These are phyloP conservation scores for Sesamia inferens DNA, from an alignment of 2,888 invertebrate genomes.

Conservation along the genomic window DNA sequence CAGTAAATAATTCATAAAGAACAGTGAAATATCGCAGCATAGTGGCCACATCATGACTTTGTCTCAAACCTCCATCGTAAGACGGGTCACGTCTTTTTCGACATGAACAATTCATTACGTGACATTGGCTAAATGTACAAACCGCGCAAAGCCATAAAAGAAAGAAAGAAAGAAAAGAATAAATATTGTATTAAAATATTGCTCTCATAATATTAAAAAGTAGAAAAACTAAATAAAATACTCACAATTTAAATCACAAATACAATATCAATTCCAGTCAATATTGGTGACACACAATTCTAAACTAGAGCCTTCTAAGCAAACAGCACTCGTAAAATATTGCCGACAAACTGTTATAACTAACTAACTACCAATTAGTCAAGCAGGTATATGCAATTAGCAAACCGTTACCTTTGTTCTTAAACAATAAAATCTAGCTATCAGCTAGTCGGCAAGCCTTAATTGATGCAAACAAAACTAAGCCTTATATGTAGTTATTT, in stretches of 20 bases:
- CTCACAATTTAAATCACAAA: not conserved
- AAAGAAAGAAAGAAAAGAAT: no score
- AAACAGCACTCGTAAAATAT: slow-evolving; percentile 19
- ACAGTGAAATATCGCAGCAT: no score
- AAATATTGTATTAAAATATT: not conserved
- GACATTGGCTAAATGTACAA: no score
- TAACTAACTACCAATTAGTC: slow-evolving; percentile 51
- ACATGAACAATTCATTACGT: no score
- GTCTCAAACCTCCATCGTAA: no score
- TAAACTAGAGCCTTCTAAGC: not conserved
- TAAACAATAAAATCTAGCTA: slow-evolving; percentile 54
- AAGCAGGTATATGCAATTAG: slow-evolving; percentile 41
- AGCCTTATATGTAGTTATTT: not conserved
- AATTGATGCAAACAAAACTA: slow-evolving; percentile 51
- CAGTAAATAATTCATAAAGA: no score
- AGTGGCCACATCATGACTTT: no score
- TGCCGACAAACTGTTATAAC: slow-evolving; percentile 22
- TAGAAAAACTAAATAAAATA: not conserved
- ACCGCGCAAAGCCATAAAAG: no score
- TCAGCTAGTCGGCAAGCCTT: slow-evolving; percentile 35
- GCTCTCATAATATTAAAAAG: not conserved
- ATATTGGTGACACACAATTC: not conserved
- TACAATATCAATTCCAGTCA: not conserved
- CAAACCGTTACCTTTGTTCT: slow-evolving; percentile 38
- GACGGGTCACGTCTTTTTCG: no score